A percentile compares a stretch with the other conserved stretches of the same genome.
phyloP scores from a whole-genome alignment of 2,113 vertebrate species.

The Columbina picui region DNA sequence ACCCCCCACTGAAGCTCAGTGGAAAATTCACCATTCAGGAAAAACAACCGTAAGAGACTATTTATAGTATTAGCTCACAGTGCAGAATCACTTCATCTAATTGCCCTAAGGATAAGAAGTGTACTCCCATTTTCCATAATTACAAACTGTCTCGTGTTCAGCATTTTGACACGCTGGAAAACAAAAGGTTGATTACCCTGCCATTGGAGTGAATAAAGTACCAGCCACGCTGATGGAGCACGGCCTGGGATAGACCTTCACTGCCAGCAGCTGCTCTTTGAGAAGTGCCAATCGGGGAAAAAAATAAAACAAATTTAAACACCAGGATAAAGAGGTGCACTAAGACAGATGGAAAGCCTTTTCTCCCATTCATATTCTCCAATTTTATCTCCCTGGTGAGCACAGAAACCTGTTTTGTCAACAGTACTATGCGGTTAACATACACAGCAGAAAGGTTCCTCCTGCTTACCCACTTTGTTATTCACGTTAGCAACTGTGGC shows the following conservation, averaged over 20 bases:
- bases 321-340: neutral
- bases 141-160: slow-evolving; percentile 14
- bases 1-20: neutral
- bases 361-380: neutral
- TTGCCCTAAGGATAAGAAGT: slow-evolving; percentile 17
- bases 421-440: neutral
- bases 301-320: neutral
- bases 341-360: slow-evolving; percentile 40
- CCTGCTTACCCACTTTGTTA: neutral
- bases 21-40: slow-evolving; percentile 22
- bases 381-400: neutral
- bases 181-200: slow-evolving; percentile 46
- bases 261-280: slow-evolving; percentile 33
- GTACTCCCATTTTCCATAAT: slow-evolving; percentile 31
- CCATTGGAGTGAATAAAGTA: neutral
- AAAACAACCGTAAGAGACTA: neutral
- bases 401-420: neutral
- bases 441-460: neutral
- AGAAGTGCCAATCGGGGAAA: neutral
- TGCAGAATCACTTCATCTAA: slow-evolving; percentile 27
- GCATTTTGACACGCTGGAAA: slow-evolving; percentile 8
- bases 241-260: neutral
- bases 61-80: slow-evolving; percentile 8
- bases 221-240: neutral
- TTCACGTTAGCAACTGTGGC: neutral